Evolutionary conservation across 2,888 invertebrate genomes (phyloP).

Genomic region (Globia sparganii): DNA sequence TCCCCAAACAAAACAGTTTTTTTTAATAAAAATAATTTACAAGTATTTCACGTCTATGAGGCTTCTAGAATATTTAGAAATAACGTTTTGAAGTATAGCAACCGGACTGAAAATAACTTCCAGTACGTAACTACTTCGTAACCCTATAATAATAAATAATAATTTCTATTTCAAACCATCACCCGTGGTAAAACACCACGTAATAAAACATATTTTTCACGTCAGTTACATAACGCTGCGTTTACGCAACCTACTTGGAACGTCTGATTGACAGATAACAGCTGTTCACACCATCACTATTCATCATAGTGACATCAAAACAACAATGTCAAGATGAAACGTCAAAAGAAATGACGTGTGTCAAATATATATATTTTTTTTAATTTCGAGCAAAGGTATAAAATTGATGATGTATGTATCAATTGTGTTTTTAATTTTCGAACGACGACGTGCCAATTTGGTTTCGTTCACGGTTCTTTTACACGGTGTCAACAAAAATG

Average conservation of each 20-base stretch:
- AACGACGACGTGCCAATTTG: conserved; percentile 51
- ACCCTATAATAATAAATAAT: not conserved
- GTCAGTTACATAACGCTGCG: conserved; percentile 44
- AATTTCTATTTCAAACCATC: conserved; percentile 11
- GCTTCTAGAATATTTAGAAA: not conserved
- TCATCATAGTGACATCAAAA: conserved; percentile 65
- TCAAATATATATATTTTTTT: conserved; percentile 52
- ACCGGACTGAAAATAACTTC: not conserved
- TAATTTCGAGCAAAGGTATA: conserved; percentile 40
- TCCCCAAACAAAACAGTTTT: not conserved
- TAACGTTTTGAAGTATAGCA: not conserved
- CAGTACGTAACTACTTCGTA: not conserved
- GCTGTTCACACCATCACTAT: conserved; percentile 66
- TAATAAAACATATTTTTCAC: conserved; percentile 44
- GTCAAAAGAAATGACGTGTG: conserved; percentile 57
- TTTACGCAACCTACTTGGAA: conserved; percentile 51
- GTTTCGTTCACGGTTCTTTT: conserved; percentile 53
- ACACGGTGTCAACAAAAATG: conserved; percentile 27
- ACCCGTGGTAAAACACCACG: conserved; percentile 17
- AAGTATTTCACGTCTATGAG: not conserved
- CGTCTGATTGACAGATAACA: conserved; percentile 60
- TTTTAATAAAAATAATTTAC: not conserved
- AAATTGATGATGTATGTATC: conserved; percentile 64
- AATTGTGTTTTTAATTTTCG: conserved; percentile 62
- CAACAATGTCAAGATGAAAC: conserved; percentile 62